Evolutionary conservation across 2,888 invertebrate species (phyloP), one percentile per base, ranked within the genome.

Genomic region (Timandra comae): DNA sequence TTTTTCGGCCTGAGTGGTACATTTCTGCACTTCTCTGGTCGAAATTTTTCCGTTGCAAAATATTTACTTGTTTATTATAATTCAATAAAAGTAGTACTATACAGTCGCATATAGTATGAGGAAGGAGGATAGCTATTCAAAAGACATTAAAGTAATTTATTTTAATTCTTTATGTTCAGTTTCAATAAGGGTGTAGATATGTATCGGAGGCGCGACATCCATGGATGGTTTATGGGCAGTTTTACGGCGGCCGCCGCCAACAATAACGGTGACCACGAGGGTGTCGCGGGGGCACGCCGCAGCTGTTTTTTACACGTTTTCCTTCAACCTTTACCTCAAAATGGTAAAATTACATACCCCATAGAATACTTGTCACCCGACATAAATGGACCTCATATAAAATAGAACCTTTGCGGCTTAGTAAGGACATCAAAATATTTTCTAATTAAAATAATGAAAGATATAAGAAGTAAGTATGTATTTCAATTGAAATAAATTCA

Each of bases 261-360:
- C 70, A 75, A 72, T 76, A 78, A 76, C 69, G 71, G 73, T 68
- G 72, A 74, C 77, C 75, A 66, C 70, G 65, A 70, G 79, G 78
- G 82, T 70, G 79, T 63, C 66, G 66, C 52, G 54, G 55, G 24
- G 60, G 58, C 52, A 57, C 47, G 68, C 65, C 81, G 81, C 88
- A 89, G 88, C 88, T 89, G 89, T 86, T 89, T 89, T 89, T 90
- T 89, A 85, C 84, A 82, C 73, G 71, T 65, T 72, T 63, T 63
- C 62, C 61, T 67, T 66, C 68, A 68, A 68, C 66, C 61, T 74
- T 67, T 66, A 76, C 74, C 70, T 71, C 56, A 53, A 48, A 52
- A 52, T 52, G 53, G 44, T 55, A 43, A 59, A 60, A 56, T 50
- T 42, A 28, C 43, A 64, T 56, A 30, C 42, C 29, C n/a, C 29